Conservation (phyloP, 2,797 vertebrate species). For the Atherinosoma microstoma region DNA sequence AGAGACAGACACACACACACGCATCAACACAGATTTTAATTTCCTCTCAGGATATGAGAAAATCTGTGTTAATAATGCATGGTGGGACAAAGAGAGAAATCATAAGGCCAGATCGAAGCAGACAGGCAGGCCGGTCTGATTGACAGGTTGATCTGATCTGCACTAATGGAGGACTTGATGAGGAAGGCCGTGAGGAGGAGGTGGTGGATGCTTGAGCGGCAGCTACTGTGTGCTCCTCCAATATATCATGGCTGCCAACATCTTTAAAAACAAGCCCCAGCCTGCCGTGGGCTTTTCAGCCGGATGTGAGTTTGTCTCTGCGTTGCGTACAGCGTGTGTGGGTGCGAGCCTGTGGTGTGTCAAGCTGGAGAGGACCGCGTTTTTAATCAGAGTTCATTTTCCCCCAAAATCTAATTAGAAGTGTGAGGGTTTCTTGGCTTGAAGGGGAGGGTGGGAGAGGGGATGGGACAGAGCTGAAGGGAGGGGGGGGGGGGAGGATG, state of each 20-base stretch:
- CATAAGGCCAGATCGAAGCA: slow-evolving; percentile 49
- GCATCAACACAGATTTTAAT: slow-evolving; percentile 71
- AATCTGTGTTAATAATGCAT: slow-evolving; percentile 77
- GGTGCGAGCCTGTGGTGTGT: slow-evolving; percentile 32
- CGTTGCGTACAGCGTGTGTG: slow-evolving; percentile 29
- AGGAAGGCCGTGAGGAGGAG: slow-evolving; percentile 42
- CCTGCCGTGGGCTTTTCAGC: slow-evolving; percentile 39
- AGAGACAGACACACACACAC: slow-evolving; percentile 11
- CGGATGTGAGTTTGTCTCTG: slow-evolving; percentile 11
- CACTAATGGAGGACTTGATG: slow-evolving; percentile 72
- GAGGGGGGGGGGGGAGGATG: slow-evolving; percentile 29
- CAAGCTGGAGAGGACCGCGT: slow-evolving; percentile 57
- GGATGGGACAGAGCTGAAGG: slow-evolving; percentile 31
- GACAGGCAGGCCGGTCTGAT: slow-evolving; percentile 42
- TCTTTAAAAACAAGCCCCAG: slow-evolving; percentile 46
- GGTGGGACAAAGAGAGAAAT: slow-evolving; percentile 55
- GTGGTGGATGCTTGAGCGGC: slow-evolving; percentile 15
- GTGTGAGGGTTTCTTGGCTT: slow-evolving; percentile 55
- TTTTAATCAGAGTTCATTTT: slow-evolving; percentile 84
- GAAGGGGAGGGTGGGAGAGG: slow-evolving; percentile 10
- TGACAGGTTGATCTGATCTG: slow-evolving; percentile 72
- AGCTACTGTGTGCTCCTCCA: slow-evolving; percentile 39
- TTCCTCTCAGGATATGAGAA: slow-evolving; percentile 85
- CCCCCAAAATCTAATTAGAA: slow-evolving; percentile 82
- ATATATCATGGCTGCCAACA: slow-evolving; percentile 47